Evolutionary conservation across 2,113 vertebrate genomes (phyloP).

Genomic region (Cromileptes altivelis): DNA sequence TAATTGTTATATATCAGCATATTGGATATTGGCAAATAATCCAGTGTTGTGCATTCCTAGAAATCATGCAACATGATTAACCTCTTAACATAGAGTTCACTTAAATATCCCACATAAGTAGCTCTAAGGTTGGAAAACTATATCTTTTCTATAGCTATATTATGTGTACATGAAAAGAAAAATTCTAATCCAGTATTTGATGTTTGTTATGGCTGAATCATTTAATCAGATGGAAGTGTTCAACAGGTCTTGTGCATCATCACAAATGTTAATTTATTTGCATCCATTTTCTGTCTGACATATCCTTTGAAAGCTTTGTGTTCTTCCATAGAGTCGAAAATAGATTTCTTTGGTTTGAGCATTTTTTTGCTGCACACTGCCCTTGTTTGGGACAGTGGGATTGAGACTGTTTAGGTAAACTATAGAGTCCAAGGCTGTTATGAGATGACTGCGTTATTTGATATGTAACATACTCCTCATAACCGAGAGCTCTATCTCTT

Average conservation of each 20-base stretch:
- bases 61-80: not conserved
- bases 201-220: not conserved
- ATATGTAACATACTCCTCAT: not conserved
- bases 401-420: no score
- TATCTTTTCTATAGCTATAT: no score
- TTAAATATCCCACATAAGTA: not conserved
- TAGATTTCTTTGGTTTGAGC: not conserved
- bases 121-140: not conserved
- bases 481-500: no score
- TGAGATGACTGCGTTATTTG: not conserved
- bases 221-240: not conserved
- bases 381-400: not conserved
- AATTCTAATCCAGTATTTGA: not conserved
- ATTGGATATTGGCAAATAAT: no score
- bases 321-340: not conserved
- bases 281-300: not conserved
- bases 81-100: not conserved
- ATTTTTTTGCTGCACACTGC: not conserved
- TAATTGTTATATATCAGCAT: no score
- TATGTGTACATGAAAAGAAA: no score
- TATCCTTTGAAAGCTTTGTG: not conserved
- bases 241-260: not conserved
- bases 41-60: no score
- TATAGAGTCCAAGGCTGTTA: not conserved
- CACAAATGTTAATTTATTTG: not conserved